Evolutionary conservation across 2,797 vertebrate genomes (phyloP).

Genomic region (Vultur gryphus): DNA sequence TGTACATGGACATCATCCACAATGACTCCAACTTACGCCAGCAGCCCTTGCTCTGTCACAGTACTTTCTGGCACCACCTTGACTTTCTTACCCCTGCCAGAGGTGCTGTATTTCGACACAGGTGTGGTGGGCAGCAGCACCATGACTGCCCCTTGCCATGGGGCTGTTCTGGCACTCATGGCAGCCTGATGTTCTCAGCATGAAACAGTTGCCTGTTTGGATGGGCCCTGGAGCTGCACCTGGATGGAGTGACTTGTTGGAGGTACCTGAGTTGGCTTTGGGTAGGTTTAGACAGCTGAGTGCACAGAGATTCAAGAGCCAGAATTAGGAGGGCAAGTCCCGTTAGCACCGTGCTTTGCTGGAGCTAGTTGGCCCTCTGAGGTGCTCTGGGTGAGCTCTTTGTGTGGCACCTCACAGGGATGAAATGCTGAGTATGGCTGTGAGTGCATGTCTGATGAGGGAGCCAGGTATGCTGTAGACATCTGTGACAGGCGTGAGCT

Average conservation of each 20-base stretch:
- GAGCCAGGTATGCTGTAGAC: not conserved
- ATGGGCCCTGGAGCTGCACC: not conserved
- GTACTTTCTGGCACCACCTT: not conserved
- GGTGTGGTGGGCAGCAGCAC: not conserved
- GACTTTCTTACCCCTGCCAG: not conserved
- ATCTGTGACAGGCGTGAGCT: not conserved
- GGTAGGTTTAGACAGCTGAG: not conserved
- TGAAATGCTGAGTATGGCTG: not conserved
- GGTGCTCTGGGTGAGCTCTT: not conserved
- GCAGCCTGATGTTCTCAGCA: not conserved
- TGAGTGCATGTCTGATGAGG: not conserved
- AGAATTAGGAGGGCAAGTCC: not conserved
- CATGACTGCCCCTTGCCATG: not conserved
- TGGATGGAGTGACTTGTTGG: not conserved
- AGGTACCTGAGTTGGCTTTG: not conserved
- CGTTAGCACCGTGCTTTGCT: accelerated
- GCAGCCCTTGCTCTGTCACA: not conserved
- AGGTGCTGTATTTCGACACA: not conserved
- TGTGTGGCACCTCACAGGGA: not conserved
- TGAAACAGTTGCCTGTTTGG: not conserved
- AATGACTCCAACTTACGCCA: not conserved
- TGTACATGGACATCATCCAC: not conserved
- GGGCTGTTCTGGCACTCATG: not conserved
- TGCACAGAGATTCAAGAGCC: not conserved
- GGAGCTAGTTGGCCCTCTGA: not conserved